Evolutionary conservation across 2,888 invertebrate species (phyloP), one percentile per base, ranked within the genome.

Genomic region (Doris montereyensis): DNA sequence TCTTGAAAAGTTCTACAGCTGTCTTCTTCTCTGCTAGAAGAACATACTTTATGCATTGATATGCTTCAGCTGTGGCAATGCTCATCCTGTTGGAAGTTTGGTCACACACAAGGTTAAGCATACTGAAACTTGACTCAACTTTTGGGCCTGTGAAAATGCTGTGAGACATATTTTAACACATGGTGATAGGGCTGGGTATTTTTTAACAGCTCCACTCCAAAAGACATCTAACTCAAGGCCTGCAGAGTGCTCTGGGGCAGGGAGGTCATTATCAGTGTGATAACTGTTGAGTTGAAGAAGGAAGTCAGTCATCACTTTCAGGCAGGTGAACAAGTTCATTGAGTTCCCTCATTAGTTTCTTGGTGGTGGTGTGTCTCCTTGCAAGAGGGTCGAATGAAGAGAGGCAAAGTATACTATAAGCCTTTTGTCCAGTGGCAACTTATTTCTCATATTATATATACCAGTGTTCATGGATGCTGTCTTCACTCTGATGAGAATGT

Each of bases 111-210:
- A 30, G 4, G 34, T 70, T 70, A 4, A 70, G 21, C 32, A 28
- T 28, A 2, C 32, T 70, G 21, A 70, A 32, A 32, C 70, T 70
- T 32, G 21, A 21, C 34, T 70, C 70, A 13, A 70, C 70, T 30
- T 28, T 70, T 70, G 70, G 70, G 2, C 70, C 70, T 34, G 70
- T 70, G 17, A 70, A 70, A 26, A 70, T 70, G 30, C 5, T 30
- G n/a, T n/a, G 1, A 70, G 70, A 35, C 70, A 70, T 13, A 32
- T 70, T 32, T 70, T 30, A 5, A 70, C 17, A 5, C 30, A 8
- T 10, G 70, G 32, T 30, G 70, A 70, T 35, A 70, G 70, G 34
- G 26, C 28, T 30, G 32, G 70, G 5, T 26, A 32, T 10, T 30
- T 28, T 32, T 32, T 13, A 2, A 70, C 34, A n/a, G 17, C 70